Evolutionary conservation across 2,888 invertebrate genomes (phyloP).

Genomic region (Miltochrista miniata): DNA sequence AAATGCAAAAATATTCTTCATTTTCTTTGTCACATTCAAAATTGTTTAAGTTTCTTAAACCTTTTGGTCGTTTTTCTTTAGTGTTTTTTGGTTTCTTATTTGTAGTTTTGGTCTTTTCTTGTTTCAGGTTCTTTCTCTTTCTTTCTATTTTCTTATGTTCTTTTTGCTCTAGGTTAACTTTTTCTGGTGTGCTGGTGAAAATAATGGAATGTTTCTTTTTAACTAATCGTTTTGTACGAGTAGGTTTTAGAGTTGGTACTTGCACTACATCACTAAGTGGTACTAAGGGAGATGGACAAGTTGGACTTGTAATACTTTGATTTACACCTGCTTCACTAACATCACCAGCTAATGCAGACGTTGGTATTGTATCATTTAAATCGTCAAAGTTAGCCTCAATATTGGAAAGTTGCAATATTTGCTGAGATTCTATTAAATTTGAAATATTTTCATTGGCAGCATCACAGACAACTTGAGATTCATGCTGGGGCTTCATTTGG

Average conservation of each 20-base stretch:
- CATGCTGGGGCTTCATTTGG: constrained; percentile 8
- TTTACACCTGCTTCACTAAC: constrained; percentile 1
- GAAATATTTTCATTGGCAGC: constrained; percentile 1
- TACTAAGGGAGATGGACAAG: constrained; percentile 5
- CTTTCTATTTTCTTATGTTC: constrained; percentile 14
- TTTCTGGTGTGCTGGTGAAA: no score
- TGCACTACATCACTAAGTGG: no score
- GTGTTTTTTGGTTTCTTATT: no score
- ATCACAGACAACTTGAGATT: constrained; percentile 12
- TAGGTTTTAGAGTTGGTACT: no score
- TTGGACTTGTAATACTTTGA: constrained; percentile 3
- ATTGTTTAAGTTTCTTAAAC: no score
- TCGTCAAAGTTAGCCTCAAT: no score
- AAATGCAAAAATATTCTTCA: no score
- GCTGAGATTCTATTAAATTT: constrained; percentile 6
- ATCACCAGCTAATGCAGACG: no score
- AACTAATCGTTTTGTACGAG: no score
- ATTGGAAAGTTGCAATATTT: constrained; percentile 4
- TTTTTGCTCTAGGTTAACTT: constrained; percentile 8
- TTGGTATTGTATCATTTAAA: no score
- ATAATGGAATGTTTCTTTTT: not conserved
- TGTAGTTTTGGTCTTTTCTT: constrained; percentile 2
- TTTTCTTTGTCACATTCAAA: constrained; percentile 1
- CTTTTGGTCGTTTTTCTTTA: constrained; percentile 5
- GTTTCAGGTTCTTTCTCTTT: constrained; percentile 7